phyloP scores from a whole-genome alignment of 2,113 vertebrate genomes.

The Anoplopoma fimbria region DNA sequence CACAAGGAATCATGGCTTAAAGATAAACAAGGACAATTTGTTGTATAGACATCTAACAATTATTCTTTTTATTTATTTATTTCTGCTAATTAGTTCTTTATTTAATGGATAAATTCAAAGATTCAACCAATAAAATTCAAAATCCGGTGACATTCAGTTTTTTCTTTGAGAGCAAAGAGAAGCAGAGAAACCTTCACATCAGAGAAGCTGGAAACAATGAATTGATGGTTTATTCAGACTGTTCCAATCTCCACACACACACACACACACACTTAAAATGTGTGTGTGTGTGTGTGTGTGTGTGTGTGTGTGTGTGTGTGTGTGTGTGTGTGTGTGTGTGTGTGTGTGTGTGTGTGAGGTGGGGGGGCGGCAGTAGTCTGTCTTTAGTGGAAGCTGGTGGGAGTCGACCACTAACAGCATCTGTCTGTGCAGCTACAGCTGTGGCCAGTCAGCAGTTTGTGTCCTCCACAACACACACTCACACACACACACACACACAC shows the following conservation, averaged over 20 bases:
- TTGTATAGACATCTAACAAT: too few relatives aligned
- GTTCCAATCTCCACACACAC: background rate
- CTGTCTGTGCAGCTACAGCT: conserved; percentile 31
- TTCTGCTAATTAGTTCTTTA: too few relatives aligned
- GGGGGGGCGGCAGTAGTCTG: background rate
- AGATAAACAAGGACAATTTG: background rate
- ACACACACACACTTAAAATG: background rate
- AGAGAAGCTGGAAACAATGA: background rate
- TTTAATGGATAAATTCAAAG: background rate
- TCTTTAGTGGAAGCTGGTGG: background rate
- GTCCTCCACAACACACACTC: conserved; percentile 1
- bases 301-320: too few relatives aligned
- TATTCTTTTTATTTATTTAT: too few relatives aligned
- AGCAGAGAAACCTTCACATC: background rate
- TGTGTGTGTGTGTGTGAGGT: too few relatives aligned
- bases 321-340: too few relatives aligned
- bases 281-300: too few relatives aligned
- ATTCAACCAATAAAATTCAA: background rate
- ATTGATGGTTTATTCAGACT: background rate
- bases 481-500: conserved; percentile 10
- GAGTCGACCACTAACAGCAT: conserved; percentile 19
- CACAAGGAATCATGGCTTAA: background rate
- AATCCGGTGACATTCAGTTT: background rate
- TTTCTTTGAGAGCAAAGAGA: background rate
- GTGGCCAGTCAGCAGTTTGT: conserved; percentile 63